A percentile compares a stretch with the other conserved stretches of the same genome.
These are phyloP conservation scores for Galerucella calmariensis DNA, from an alignment of 2,888 invertebrate species.

Conservation along the genomic window DNA sequence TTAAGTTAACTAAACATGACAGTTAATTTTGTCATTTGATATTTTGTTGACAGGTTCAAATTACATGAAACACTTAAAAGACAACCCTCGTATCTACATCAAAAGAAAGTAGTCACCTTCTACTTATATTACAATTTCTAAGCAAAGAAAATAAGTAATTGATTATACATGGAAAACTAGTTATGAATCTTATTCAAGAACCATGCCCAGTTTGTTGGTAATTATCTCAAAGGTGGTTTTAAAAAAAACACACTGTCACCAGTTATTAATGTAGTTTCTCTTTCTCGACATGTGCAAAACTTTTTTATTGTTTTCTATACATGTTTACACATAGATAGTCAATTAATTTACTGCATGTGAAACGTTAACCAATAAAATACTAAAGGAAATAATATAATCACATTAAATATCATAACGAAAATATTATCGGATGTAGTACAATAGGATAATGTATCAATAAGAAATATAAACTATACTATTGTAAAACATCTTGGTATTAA, in stretches of 20 bases:
- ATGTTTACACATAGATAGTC: background rate
- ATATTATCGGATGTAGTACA: too few species aligned
- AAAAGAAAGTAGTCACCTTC: conserved; percentile 5
- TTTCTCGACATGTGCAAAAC: conserved; percentile 22
- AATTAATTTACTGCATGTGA: background rate
- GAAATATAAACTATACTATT: too few species aligned
- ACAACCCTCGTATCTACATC: background rate
- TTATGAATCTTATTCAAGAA: conserved; percentile 6
- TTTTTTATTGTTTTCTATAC: background rate
- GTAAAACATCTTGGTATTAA: too few species aligned
- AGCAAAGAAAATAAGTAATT: conserved; percentile 13
- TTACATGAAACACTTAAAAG: too few species aligned
- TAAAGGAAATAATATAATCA: too few species aligned
- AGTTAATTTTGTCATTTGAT: background rate
- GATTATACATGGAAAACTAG: conserved; percentile 16
- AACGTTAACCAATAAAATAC: background rate
- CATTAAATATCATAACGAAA: too few species aligned
- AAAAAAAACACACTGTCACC: conserved; percentile 28
- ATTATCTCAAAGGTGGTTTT: conserved; percentile 27
- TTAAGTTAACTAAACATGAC: too few species aligned
- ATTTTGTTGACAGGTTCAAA: background rate
- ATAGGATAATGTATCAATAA: too few species aligned
- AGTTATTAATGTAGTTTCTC: conserved; percentile 32
- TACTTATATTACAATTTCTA: conserved; percentile 3
- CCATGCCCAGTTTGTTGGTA: conserved; percentile 21